A percentile compares a stretch with the other conserved stretches of the same genome.
phyloP scores from a whole-genome alignment of 2,797 vertebrate species.

The Sphenodon punctatus region DNA sequence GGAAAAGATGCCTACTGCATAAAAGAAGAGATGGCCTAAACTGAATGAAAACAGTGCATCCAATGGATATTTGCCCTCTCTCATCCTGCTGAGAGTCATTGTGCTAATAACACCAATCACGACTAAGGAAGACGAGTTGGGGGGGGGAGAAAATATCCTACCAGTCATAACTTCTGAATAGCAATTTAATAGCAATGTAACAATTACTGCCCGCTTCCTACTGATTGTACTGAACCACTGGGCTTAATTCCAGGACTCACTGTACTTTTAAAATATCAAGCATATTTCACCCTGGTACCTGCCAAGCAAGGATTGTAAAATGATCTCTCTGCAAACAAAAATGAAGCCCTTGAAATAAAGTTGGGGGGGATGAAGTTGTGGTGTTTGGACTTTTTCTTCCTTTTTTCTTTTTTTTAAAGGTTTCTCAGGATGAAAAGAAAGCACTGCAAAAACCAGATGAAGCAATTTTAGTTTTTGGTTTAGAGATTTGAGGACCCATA shows the following conservation, averaged over 20 bases:
- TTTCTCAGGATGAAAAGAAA: constrained; percentile 21
- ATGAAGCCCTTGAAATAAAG: not conserved
- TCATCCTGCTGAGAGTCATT: not conserved
- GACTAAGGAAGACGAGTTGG: not conserved
- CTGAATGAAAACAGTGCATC: not conserved
- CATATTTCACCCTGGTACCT: not conserved
- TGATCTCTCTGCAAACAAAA: constrained; percentile 13
- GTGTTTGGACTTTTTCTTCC: too few relatives aligned
- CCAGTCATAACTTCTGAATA: constrained; percentile 14
- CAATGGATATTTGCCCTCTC: not conserved
- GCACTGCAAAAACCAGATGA: not conserved
- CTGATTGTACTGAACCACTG: not conserved
- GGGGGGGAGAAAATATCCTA: not conserved
- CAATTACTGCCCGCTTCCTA: not conserved
- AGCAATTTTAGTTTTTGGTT: constrained; percentile 11
- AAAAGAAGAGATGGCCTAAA: not conserved
- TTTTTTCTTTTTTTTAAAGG: too few relatives aligned
- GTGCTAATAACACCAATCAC: not conserved
- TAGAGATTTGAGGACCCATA: constrained; percentile 18
- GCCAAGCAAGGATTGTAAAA: constrained; percentile 14
- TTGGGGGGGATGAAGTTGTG: fast-evolving
- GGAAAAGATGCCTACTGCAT: not conserved
- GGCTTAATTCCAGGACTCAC: constrained; percentile 32
- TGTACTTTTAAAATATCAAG: not conserved
- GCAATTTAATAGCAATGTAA: constrained; percentile 1